These are phyloP conservation scores for Acheta domesticus DNA, from an alignment of 2,888 invertebrate species.

Conservation along the genomic window DNA sequence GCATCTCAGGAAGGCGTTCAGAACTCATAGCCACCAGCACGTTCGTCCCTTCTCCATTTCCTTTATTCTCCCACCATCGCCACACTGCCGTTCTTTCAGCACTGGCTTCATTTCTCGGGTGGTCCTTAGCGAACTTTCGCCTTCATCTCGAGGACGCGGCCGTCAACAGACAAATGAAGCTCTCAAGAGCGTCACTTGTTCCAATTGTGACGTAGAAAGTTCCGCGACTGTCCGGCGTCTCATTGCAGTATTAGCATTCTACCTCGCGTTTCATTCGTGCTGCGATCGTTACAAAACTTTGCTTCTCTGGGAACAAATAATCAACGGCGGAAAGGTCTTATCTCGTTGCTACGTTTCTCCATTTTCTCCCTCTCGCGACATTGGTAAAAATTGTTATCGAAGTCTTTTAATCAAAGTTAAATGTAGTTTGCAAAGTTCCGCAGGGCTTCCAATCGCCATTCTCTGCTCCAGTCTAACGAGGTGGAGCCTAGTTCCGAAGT, in stretches of 20 bases:
- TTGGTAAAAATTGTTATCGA: constrained; percentile 10
- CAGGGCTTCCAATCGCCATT: neutral
- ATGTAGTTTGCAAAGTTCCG: neutral
- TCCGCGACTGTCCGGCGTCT: neutral
- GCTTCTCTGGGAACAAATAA: neutral
- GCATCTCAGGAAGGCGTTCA: too few relatives aligned
- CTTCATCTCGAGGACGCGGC: neutral
- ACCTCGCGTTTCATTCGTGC: neutral
- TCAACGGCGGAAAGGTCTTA: neutral
- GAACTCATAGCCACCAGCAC: too few relatives aligned
- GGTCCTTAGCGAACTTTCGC: neutral
- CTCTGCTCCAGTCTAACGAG: neutral
- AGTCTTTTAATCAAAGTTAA: constrained; percentile 2
- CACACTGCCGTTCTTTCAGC: neutral
- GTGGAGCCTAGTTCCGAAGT: neutral
- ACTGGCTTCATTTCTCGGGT: neutral
- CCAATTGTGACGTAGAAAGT: constrained; percentile 1
- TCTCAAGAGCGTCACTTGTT: neutral
- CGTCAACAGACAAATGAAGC: neutral
- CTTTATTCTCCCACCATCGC: neutral
- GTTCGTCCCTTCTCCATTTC: neutral
- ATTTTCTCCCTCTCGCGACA: neutral
- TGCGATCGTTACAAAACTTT: neutral
- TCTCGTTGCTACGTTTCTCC: neutral
- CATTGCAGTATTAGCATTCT: neutral